These are phyloP conservation scores for Fissipunctia ypsillon DNA, from an alignment of 2,888 invertebrate species.

Conservation along the genomic window DNA sequence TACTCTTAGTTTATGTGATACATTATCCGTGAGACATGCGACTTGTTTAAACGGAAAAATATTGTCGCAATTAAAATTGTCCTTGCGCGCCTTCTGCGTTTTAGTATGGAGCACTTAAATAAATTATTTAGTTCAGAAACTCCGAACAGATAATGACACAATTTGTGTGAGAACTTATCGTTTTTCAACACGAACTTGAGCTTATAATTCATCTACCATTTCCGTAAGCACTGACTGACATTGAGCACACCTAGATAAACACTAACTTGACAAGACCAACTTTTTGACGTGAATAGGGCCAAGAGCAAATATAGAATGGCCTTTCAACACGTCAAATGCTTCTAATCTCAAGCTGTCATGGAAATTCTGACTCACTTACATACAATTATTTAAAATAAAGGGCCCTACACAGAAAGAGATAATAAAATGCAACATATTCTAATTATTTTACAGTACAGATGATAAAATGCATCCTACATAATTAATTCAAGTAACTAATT, in stretches of 20 bases:
- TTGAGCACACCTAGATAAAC: background rate
- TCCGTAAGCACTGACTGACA: background rate
- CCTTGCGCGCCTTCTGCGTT: slow-evolving; percentile 18
- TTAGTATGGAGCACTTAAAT: slow-evolving; percentile 20
- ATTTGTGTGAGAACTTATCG: slow-evolving; percentile 12
- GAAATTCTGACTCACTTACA: slow-evolving; percentile 30
- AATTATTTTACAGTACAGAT: slow-evolving; percentile 39
- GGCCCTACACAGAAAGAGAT: slow-evolving; percentile 22
- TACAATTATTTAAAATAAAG: slow-evolving; percentile 29
- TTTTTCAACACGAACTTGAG: background rate
- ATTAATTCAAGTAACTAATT: slow-evolving; percentile 54
- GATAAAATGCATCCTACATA: slow-evolving; percentile 37
- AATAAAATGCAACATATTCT: slow-evolving; percentile 31
- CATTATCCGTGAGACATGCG: slow-evolving; percentile 16
- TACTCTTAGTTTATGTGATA: slow-evolving; percentile 19
- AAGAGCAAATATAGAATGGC: slow-evolving; percentile 33
- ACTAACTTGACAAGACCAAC: slow-evolving; percentile 19
- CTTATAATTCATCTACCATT: slow-evolving; percentile 6
- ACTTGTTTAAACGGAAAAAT: slow-evolving; percentile 20
- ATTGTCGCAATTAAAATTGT: slow-evolving; percentile 25
- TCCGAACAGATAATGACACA: slow-evolving; percentile 18
- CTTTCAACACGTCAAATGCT: slow-evolving; percentile 20
- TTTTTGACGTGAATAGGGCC: slow-evolving; percentile 23
- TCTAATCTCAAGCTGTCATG: slow-evolving; percentile 39
- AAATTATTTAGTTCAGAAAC: slow-evolving; percentile 29